Evolutionary conservation across 2,113 vertebrate genomes (phyloP).

Genomic region (Fregata magnificens): DNA sequence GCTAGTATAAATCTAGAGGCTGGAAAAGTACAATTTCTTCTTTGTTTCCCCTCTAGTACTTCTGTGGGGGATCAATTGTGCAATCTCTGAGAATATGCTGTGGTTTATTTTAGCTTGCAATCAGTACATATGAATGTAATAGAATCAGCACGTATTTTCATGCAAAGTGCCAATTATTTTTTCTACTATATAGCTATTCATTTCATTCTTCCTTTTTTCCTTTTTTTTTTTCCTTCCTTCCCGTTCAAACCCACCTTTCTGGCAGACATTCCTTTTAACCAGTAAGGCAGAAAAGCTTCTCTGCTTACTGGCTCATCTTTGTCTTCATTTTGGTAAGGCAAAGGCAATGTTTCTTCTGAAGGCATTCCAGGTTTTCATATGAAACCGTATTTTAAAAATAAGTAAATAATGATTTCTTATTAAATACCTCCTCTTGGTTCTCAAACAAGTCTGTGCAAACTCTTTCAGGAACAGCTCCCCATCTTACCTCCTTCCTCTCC

Average conservation of each 20-base stretch:
- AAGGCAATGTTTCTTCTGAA: neutral
- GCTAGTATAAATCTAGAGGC: neutral
- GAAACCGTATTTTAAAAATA: neutral
- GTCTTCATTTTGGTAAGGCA: neutral
- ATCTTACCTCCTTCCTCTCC: neutral
- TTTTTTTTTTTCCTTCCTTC: neutral
- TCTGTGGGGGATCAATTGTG: fast-evolving
- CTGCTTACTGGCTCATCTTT: neutral
- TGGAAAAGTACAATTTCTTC: neutral
- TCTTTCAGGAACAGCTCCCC: neutral
- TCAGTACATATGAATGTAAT: neutral
- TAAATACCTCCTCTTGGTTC: neutral
- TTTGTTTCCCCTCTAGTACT: neutral
- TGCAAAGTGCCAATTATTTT: neutral
- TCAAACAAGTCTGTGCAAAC: neutral
- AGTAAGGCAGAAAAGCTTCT: neutral
- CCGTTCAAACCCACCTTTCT: neutral
- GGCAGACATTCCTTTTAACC: neutral
- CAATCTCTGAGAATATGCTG: neutral
- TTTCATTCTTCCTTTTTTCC: neutral
- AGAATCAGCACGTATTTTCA: neutral
- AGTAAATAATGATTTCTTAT: neutral
- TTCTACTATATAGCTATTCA: neutral
- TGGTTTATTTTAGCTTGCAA: neutral
- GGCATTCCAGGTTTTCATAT: neutral